Base-by-base conservation (phyloP, 2,797 vertebrate species). In the Emydoidea blandingii region DNA sequence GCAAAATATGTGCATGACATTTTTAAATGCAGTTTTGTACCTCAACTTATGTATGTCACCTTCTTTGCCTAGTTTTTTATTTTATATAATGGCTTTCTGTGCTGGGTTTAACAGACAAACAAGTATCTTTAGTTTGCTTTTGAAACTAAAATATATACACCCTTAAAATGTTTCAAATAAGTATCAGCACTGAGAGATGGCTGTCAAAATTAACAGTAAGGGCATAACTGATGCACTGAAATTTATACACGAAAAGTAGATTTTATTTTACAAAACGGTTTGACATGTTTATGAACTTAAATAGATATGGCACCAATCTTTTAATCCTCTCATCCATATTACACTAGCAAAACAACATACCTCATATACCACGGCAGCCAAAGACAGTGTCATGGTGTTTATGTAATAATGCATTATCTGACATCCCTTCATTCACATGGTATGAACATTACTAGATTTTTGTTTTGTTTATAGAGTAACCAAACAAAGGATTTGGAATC, bases 401-500 rank as follows among this genome's bases (percentile, higher is more conserved):
- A 62, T 81, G 79, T 52, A 54, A 56, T 5, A 4, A 90, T 79
- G 65, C 11, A 0, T 80, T 50, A 83, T 78, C 92, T 15, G 1
- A 83, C 91, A 65, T 68, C 84, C 79, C 80, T 94, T 54, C 41
- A 1, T 89, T 65, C 91, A 83, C 57, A 6, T 88, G 72, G 47
- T 27, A 54, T 27, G 81, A 23, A 87, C 44, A 81, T 79, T 94
- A 84, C 82, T 59, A 54, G 18, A 23, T 72, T 65, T 68, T 50
- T 49, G 90, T 96, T 96, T 97, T 97, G 89, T 97, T 98, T 97
- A 96, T 94, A 90, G 23, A 98, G 93, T 90, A 97, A 97, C 97
- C 97, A 98, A 98, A 97, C 97, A 90, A 95, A 98, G 93, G 97
- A 96, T 91, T 79, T 95, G 80, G 92, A 96, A 95, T 96, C 98